Conservation (phyloP, 2,113 vertebrate species). For the Terrapene triunguis region DNA sequence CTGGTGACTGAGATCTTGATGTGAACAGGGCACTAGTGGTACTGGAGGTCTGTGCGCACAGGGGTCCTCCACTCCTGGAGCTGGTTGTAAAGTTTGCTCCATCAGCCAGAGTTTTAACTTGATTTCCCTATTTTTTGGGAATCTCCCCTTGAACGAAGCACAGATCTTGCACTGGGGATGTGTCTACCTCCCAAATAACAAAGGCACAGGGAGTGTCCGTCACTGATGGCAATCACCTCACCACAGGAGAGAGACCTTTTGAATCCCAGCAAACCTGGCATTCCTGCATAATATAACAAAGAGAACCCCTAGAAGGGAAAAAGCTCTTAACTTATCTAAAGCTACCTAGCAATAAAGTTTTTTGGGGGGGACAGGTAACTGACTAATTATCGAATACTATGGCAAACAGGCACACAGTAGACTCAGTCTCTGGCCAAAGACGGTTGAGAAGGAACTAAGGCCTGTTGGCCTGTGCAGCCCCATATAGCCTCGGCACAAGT, state of each 20-base stretch:
- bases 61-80: neutral
- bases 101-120: neutral
- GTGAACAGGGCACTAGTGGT: neutral
- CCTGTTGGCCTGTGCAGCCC: neutral
- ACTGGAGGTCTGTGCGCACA: neutral
- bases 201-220: too few species aligned
- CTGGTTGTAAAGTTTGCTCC: neutral
- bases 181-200: neutral
- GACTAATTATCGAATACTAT: neutral
- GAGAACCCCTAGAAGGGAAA: neutral
- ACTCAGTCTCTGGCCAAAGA: neutral
- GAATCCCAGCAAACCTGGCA: neutral
- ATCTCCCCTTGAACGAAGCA: neutral
- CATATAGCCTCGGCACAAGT: neutral
- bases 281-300: neutral
- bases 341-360: neutral
- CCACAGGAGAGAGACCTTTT: neutral
- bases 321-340: neutral
- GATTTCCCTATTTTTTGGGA: neutral
- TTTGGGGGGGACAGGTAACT: neutral
- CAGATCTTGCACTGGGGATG: neutral
- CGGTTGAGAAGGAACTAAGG: neutral
- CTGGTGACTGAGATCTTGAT: neutral
- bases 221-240: neutral
- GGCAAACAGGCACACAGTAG: neutral